Percentiles rank a stretch among this genome's conserved stretches.
phyloP scores from a whole-genome alignment of 92 coral and sea anemone species.

The Porites lobata region DNA sequence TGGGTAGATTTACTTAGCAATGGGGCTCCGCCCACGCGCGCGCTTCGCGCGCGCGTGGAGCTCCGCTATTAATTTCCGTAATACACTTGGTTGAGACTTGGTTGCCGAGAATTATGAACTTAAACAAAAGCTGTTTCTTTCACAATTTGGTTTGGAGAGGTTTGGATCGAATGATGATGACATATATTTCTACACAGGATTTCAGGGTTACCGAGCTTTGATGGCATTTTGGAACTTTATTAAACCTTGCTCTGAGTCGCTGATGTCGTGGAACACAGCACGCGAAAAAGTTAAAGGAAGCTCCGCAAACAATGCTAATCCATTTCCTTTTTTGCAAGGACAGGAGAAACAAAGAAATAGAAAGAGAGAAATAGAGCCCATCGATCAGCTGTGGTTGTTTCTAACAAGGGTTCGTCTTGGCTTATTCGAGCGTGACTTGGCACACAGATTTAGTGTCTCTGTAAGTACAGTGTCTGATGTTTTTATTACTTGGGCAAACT shows the following conservation, averaged over 20 bases:
- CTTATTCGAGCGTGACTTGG: conserved; percentile 34
- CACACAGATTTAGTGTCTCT: conserved; percentile 45
- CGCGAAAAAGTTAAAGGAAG: conserved; percentile 19
- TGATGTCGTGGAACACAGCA: conserved; percentile 42
- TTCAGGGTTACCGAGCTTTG: conserved; percentile 30
- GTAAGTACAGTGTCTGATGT: conserved; percentile 55
- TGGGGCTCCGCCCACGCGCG: no score
- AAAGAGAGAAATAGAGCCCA: conserved; percentile 46
- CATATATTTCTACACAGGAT: conserved; percentile 34
- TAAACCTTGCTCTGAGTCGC: conserved; percentile 23
- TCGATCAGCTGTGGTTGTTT: conserved; percentile 21
- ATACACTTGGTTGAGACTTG: no score
- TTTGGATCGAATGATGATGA: conserved; percentile 23
- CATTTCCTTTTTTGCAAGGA: conserved; percentile 35
- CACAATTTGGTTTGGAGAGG: neutral
- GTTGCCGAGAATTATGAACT: neutral
- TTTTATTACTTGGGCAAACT: conserved; percentile 56
- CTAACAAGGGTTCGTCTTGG: no score
- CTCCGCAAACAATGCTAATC: neutral
- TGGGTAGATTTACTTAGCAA: no score
- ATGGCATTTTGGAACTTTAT: conserved; percentile 50
- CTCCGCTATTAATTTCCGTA: no score
- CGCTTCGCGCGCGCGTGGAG: no score
- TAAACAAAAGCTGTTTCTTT: neutral
- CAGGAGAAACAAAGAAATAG: conserved; percentile 35